These are phyloP conservation scores for Neolamprologus tretocephalus DNA, from an alignment of 2,113 vertebrate species.

Conservation along the genomic window DNA sequence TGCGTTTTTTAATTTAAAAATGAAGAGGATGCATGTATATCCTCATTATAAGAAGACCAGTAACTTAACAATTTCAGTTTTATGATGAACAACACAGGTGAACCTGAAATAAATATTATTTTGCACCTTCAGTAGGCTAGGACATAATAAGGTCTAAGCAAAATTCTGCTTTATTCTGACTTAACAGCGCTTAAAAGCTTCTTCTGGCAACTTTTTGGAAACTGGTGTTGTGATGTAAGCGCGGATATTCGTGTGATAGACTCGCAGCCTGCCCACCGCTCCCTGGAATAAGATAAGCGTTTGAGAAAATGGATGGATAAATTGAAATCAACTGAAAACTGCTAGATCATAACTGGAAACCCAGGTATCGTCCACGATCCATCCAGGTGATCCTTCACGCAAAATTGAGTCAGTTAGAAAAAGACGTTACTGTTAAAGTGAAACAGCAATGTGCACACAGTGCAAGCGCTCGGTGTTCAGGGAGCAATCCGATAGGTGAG, in stretches of 20 bases:
- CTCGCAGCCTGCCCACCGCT: neutral
- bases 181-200: neutral
- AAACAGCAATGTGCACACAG: rapidly evolving
- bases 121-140: neutral
- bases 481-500: neutral
- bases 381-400: neutral
- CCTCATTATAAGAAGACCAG: neutral
- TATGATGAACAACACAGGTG: neutral
- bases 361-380: rapidly evolving
- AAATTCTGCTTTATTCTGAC: neutral
- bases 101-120: neutral
- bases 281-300: neutral
- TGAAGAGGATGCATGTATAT: neutral
- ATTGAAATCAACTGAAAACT: neutral
- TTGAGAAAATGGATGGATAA: neutral
- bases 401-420: rapidly evolving
- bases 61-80: neutral
- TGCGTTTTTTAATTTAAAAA: neutral
- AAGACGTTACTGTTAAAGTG: rapidly evolving
- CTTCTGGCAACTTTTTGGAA: neutral
- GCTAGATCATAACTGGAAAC: neutral
- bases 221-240: neutral
- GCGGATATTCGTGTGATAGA: rapidly evolving
- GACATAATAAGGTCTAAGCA: neutral
- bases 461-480: rapidly evolving